A percentile compares a stretch with the other conserved stretches of the same genome.
Conservation (phyloP, 2,113 vertebrate genomes). For the Paratilapia polleni region DNA sequence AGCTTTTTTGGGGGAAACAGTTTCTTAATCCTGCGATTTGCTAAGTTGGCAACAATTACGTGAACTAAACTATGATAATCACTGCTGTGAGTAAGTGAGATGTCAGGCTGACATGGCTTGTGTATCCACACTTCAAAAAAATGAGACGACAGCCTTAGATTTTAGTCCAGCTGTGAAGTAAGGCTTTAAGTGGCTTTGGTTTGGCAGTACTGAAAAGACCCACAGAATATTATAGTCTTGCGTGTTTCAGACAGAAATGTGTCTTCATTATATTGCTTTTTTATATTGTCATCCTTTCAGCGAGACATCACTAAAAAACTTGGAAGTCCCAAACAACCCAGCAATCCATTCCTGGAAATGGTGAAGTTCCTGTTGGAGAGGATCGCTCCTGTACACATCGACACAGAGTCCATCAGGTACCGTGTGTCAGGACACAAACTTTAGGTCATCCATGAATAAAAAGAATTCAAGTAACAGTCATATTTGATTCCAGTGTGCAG, state of each 20-base stretch:
- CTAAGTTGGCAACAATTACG: background rate
- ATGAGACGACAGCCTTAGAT: accelerated
- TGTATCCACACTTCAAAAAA: background rate
- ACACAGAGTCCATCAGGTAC: constrained; percentile 98
- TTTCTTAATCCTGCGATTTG: background rate
- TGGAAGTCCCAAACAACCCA: constrained; percentile 96
- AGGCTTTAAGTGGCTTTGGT: background rate
- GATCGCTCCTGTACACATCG: constrained; percentile 98
- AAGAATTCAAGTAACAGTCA: background rate
- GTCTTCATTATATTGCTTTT: background rate
- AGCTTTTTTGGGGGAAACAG: background rate
- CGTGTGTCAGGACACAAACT: background rate
- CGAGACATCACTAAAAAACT: constrained; percentile 97
- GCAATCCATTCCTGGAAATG: constrained; percentile 97
- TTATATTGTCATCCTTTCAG: constrained; percentile 71
- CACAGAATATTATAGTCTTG: background rate
- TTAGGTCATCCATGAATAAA: background rate
- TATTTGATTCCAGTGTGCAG: accelerated
- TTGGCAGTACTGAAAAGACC: background rate
- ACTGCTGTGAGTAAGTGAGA: background rate
- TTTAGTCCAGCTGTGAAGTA: background rate
- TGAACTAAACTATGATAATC: background rate
- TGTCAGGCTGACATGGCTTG: background rate
- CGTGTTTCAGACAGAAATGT: background rate
- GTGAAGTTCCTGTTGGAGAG: constrained; percentile 97